phyloP scores from a whole-genome alignment of 1,140 invertebrate genomes.

The Panagrolaimus sp. region DNA sequence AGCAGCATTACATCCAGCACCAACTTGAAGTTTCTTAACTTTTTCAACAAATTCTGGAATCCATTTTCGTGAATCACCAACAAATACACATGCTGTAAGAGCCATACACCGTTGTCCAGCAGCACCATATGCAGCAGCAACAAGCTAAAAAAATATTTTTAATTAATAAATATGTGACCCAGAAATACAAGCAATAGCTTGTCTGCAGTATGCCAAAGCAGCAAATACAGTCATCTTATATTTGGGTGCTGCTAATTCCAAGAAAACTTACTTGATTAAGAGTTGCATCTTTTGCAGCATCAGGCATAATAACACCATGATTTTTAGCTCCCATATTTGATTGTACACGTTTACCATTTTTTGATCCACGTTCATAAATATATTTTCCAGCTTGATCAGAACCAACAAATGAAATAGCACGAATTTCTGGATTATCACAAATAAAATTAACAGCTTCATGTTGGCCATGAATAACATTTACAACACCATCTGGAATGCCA shows the following conservation, averaged over 20 bases:
- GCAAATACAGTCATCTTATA: too few species aligned
- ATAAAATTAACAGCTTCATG: conserved; percentile 92
- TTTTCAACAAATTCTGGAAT: conserved; percentile 80
- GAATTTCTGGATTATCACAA: conserved; percentile 89
- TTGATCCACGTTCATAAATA: conserved; percentile 83
- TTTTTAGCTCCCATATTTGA: conserved; percentile 99
- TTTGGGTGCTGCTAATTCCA: too few species aligned
- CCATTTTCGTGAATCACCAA: conserved; percentile 88
- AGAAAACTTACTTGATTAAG: conserved; percentile 52
- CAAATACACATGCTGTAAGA: conserved; percentile 89
- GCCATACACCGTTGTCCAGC: conserved; percentile 93
- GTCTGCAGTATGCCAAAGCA: too few species aligned
- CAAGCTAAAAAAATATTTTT: conserved; percentile 62
- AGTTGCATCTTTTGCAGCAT: conserved; percentile 94
- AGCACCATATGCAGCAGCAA: conserved; percentile 89
- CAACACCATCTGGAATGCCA: conserved; percentile 83
- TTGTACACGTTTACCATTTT: conserved; percentile 88
- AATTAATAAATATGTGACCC: too few species aligned
- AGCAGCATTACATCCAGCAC: conserved; percentile 66
- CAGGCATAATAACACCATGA: conserved; percentile 89
- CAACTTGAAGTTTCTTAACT: conserved; percentile 82
- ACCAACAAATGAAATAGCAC: conserved; percentile 95
- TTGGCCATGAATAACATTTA: conserved; percentile 92
- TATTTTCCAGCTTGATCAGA: conserved; percentile 90
- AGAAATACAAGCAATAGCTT: too few species aligned